These are phyloP conservation scores for Pantherophis vulpinus DNA, from an alignment of 2,797 vertebrate genomes.

Conservation along the genomic window DNA sequence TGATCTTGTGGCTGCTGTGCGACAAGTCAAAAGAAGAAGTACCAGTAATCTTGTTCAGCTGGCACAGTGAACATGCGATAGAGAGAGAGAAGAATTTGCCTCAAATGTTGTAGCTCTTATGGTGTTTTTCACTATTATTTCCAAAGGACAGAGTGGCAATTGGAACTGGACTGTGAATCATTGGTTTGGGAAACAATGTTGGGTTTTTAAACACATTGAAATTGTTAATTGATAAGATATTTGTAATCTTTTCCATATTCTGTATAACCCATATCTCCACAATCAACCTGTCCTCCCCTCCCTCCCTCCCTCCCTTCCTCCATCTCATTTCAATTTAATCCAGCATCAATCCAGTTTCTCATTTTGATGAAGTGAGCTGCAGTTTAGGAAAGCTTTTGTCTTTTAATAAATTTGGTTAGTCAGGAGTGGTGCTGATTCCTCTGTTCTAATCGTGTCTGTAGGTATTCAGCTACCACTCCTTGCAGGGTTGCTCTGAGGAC, in stretches of 20 bases:
- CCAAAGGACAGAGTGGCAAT: background rate
- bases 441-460: background rate
- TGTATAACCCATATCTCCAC: background rate
- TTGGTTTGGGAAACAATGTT: background rate
- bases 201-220: background rate
- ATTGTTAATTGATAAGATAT: background rate
- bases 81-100: background rate
- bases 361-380: background rate
- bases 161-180: background rate
- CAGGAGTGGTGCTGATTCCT: background rate
- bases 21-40: background rate
- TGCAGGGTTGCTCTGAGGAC: background rate
- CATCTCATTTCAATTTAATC: background rate
- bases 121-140: background rate
- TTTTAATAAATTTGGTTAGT: background rate
- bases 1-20: background rate
- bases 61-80: background rate
- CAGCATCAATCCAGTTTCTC: background rate
- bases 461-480: background rate
- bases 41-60: background rate
- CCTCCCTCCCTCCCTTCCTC: background rate
- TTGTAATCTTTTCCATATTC: background rate
- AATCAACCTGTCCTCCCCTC: background rate
- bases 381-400: background rate
- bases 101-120: background rate